Evolutionary conservation across 2,888 invertebrate genomes (phyloP), one percentile per base, ranked within the genome.

Genomic region (Trachelus iudaicus): DNA sequence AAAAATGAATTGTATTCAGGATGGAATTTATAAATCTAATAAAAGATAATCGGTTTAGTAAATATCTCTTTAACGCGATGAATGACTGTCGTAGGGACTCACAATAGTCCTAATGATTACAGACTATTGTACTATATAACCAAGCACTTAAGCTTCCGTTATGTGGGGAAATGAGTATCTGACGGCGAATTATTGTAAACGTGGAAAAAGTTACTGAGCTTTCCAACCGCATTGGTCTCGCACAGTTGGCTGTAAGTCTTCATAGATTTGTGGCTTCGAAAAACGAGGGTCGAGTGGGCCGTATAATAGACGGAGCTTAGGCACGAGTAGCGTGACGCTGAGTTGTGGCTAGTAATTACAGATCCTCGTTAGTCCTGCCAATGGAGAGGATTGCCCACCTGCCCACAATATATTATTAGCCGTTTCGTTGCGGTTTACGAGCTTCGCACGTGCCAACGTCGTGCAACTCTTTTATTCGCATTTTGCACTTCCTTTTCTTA

Each of bases 301-400:
- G 23, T 56, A 79, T 76, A 79, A 77, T 79, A 75, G 40, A 76
- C 80, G 82, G 81, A 81, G 85, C 83, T 86, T 86, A 83, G 82
- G 81, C 82, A 84, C 83, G 86, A 82, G 79, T 83, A 83, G 84
- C 83, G 85, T 85, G 84, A 83, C 85, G 85, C 86, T 85, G 86
- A 88, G 87, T 88, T 87, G 87, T 85, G 87, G 84, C 85, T 88
- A 89, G 89, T 89, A 89, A 89, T 89, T 89, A 89, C 86, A 83
- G 87, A 84, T 85, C 85, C 86, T 88, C 85, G 88, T 89, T 89
- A 89, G 88, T 81, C 81, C 83, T 82, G 81, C 80, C 83, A 85
- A 85, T 85, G 82, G 84, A 81, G 76, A 79, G 77, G 76, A 85
- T 85, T 85, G 86, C 87, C 87, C 87, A 89, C 89, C 89, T 89